Evolutionary conservation across 2,113 vertebrate genomes (phyloP), one percentile per base, ranked within the genome.

Genomic region (Amphiprion ocellaris): DNA sequence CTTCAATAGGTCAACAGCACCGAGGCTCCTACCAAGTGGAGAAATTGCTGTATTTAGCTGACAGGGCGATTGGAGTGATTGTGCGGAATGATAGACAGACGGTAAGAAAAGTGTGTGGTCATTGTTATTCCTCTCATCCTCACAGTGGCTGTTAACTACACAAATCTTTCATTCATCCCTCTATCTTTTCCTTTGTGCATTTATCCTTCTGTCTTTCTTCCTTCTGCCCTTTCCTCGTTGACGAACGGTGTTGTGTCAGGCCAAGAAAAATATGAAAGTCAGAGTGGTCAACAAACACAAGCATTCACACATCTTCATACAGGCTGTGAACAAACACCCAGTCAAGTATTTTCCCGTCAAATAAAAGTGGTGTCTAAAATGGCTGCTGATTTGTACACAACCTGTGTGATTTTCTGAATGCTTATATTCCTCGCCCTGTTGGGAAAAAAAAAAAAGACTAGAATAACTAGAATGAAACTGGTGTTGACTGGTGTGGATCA

Each of bases 11-110:
- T 78, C 81, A 74, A 69, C 59, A 23, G 52, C 2, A 6, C 33
- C 47, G 41, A 54, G 47, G 50, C 56, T 68, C 61, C 60, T 41
- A 54, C 1, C 0, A 47, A 56, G 62, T 2, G 3, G 33, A 63
- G 55, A 67, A 62, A 74, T 82, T 33, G 52, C 46, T 64, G 44
- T 23, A 70, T 81, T 72, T 81, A 71, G 54, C 67, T 72, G 70
- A 76, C 46, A 47, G 53, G 37, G 19, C 1, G 14, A 59, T 64
- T 0, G 41, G 26, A 49, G 33, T 64, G 60, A 62, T 70, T 71
- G 66, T 26, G 58, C 61, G 24, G 11, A 39, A 56, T 70, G 73
- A 62, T 49, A 44, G 53, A 71, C 52, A 12, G 41, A 56, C 23
- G 46, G 65, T 49, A 44, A 74, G 55, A 74, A 55, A 71, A 75